Base-by-base conservation (phyloP, 2,888 invertebrate species). In the Stramonita haemastoma region DNA sequence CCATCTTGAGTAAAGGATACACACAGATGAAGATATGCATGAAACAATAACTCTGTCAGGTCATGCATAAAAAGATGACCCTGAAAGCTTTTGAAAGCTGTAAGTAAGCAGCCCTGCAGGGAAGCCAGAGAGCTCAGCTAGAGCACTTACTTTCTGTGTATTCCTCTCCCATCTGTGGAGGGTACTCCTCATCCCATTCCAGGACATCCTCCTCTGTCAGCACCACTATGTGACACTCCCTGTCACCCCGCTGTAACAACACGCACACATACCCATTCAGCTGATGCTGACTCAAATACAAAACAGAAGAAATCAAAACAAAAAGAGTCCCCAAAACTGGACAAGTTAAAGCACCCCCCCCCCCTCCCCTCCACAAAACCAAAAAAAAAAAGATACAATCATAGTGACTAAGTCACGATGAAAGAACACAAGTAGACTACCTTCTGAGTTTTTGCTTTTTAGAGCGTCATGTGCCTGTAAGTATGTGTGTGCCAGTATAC, bases 121-220 rank as follows among this genome's bases (percentile, higher is more conserved):
- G 46, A 46, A 46, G n/a, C n/a, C 46, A 46, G 46, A 46, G 46
- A 46, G 46, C 46, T n/a, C 2, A 46, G 46, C 46, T 46, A 46
- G 46, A 46, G 8, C 0, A 90, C 96, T 96, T 96, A 97, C 98
- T 99, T 96, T 99, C 99, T 86, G 98, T 95, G 91, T 99, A 99
- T 96, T 99, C 99, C 95, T 99, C 99, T 15, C 99, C 99, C 98
- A 99, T 99, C 96, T 99, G 99, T 0, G 99, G 99, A 0, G 99
- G 99, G 96, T 98, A 99, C 96, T 99, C 98, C 95, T 99, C 99
- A 95, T 99, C 99, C 99, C 99, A 99, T 95, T 99, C 99, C 56
- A 98, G 97, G 6, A 97, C 97, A 96, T 99, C 99, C 94, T 99
- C 99, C 95, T 99, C 99, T 77, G 99, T 96, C 83, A 99, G 96